Conservation (phyloP, 2,797 vertebrate genomes). For the Atherinosoma microstoma region DNA sequence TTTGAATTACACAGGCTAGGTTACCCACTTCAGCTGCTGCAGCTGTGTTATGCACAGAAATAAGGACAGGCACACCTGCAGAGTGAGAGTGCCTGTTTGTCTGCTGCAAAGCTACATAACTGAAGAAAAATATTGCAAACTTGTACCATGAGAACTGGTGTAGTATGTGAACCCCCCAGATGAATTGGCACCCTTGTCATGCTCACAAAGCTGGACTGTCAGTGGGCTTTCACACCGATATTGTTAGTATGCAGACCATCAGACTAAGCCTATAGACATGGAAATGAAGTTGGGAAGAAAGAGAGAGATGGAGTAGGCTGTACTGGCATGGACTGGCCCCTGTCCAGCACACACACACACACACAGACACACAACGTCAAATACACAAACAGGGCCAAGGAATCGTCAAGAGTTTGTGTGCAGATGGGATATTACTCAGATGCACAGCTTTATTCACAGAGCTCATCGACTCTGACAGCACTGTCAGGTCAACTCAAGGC, state of each 20-base stretch:
- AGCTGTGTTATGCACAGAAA: conserved; percentile 61
- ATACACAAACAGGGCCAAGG: conserved; percentile 60
- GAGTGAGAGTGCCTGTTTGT: conserved; percentile 43
- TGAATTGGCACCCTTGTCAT: conserved; percentile 87
- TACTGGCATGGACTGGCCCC: conserved; percentile 74
- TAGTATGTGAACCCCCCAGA: conserved; percentile 82
- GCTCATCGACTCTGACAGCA: conserved; percentile 61
- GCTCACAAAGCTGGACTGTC: conserved; percentile 90
- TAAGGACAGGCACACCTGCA: conserved; percentile 40
- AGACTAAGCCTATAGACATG: conserved; percentile 82
- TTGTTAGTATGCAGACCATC: conserved; percentile 85
- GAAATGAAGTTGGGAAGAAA: conserved; percentile 79
- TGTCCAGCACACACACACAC: conserved; percentile 63
- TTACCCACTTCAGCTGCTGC: conserved; percentile 43
- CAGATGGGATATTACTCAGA: conserved; percentile 77
- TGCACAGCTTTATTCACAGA: conserved; percentile 72
- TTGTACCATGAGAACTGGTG: conserved; percentile 83
- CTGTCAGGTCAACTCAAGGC: conserved; percentile 75
- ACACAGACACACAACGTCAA: conserved; percentile 45
- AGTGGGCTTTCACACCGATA: conserved; percentile 82
- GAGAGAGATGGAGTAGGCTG: conserved; percentile 80
- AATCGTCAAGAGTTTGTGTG: conserved; percentile 60
- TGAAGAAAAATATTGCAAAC: conserved; percentile 78
- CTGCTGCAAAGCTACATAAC: conserved; percentile 58
- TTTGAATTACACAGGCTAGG: conserved; percentile 34